Percentiles rank a stretch among this genome's conserved stretches.
Conservation (phyloP, 1,140 invertebrate genomes). For the Sogatella furcifera region DNA sequence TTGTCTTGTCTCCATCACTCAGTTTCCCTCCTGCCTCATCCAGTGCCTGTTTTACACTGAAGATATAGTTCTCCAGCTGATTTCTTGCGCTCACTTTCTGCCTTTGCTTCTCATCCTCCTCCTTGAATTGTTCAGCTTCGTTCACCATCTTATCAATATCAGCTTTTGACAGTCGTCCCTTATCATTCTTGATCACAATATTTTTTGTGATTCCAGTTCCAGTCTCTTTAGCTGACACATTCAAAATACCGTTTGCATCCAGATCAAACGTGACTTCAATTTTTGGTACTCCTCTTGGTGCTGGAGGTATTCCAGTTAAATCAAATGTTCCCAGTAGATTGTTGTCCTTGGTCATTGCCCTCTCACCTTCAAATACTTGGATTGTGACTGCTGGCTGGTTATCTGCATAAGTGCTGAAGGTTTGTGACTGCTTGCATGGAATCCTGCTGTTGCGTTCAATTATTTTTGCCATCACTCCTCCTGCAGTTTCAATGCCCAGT, state of each 20-base stretch:
- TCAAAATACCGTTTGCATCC: conserved; percentile 49
- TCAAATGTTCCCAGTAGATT: conserved; percentile 68
- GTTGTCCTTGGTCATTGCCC: conserved; percentile 69
- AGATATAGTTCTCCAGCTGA: conserved; percentile 55
- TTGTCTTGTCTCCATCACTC: conserved; percentile 28
- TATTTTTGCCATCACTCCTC: conserved; percentile 46
- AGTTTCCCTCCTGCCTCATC: conserved; percentile 38
- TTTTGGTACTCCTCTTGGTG: conserved; percentile 79
- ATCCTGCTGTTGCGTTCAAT: conserved; percentile 47
- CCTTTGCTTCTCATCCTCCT: conserved; percentile 40
- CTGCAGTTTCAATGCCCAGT: conserved; percentile 29
- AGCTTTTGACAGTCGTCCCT: conserved; percentile 36
- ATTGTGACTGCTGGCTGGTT: conserved; percentile 60
- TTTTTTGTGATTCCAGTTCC: conserved; percentile 56
- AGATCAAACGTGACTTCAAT: conserved; percentile 88
- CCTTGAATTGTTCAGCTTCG: conserved; percentile 50
- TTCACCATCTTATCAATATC: conserved; percentile 48
- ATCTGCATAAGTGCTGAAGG: conserved; percentile 50
- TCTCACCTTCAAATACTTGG: conserved; percentile 70
- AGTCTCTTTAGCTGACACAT: conserved; percentile 40
- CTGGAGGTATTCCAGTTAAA: conserved; percentile 66
- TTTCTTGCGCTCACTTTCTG: conserved; percentile 51
- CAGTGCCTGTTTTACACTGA: conserved; percentile 46
- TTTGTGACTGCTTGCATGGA: conserved; percentile 48
- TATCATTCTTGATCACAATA: conserved; percentile 80